These are phyloP conservation scores for Sinhomidia bicolor DNA, from an alignment of 2,888 invertebrate species.

Conservation along the genomic window DNA sequence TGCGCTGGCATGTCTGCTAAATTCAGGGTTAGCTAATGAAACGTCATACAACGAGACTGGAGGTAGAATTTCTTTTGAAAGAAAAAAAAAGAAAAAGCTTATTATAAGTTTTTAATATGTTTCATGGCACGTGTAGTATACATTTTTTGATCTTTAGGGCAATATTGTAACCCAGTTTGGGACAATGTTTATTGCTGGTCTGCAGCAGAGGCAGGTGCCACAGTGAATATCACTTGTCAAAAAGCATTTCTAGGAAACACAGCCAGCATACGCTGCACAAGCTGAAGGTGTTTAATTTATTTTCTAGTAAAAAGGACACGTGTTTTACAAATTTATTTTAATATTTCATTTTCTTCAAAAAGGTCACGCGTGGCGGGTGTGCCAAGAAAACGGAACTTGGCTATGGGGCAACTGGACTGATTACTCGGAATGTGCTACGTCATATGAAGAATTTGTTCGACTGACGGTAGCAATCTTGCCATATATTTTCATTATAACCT, in stretches of 20 bases:
- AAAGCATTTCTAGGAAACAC: background rate
- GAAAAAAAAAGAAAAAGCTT: no score
- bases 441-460: background rate
- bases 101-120: no score
- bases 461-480: background rate
- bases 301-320: no score
- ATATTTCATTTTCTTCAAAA: no score
- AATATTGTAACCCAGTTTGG: slow-evolving; percentile 5
- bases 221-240: background rate
- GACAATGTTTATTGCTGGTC: slow-evolving; percentile 8
- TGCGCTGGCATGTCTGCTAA: no score
- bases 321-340: no score
- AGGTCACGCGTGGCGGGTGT: background rate
- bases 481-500: no score
- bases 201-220: background rate
- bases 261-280: background rate
- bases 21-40: no score
- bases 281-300: background rate
- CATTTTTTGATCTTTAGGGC: no score
- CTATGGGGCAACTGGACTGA: background rate
- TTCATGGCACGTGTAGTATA: no score
- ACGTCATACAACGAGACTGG: no score
- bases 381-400: background rate
- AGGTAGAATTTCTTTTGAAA: no score
- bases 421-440: background rate